Evolutionary conservation across 2,113 vertebrate genomes (phyloP), one percentile per base, ranked within the genome.

Genomic region (Euleptes europaea): DNA sequence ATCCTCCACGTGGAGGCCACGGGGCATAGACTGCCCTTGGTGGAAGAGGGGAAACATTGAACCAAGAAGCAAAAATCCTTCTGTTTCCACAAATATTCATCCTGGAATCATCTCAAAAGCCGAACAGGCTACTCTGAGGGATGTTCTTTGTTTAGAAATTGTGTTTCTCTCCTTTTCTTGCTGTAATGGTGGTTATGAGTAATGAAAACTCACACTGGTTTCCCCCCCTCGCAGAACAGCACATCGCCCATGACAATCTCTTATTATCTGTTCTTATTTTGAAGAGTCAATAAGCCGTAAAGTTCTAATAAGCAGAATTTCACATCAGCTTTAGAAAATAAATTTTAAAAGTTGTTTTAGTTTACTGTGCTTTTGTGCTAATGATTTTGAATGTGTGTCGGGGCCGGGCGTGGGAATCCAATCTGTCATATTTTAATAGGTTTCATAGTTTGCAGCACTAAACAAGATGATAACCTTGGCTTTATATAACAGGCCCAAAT

Each of bases 361-460:
- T 87, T 93, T 90, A 38, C 54, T 63, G 14, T 73, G 77, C 78
- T 67, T n/a, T 85, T 69, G 49, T 86, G 73, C 76, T 93, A 93
- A 93, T 93, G 92, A 93, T 86, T 89, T 83, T 84, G 93, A 80
- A 84, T 51, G 85, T 73, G 82, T 90, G 51, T 85, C 85, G 80
- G 90, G 78, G 88, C 84, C 84, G 78, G 92, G 92, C 75, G 31
- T 49, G 90, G 90, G 77, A 90, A 84, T 93, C 88, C 91, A 92
- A 93, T 88, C 91, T 94, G 93, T 94, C 92, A 91, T 92, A 90
- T 93, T 95, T 95, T 94, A 95, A 94, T 94, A 89, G 93, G 92
- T 89, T 94, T 93, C 92, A 88, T 87, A 90, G 88, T 94, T 94
- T 94, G 88, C 72, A 87, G 92, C 86, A 91, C 93, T 93, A 94